A percentile compares a stretch with the other conserved stretches of the same genome.
phyloP scores from a whole-genome alignment of 2,113 vertebrate genomes.

The Suncus etruscus region DNA sequence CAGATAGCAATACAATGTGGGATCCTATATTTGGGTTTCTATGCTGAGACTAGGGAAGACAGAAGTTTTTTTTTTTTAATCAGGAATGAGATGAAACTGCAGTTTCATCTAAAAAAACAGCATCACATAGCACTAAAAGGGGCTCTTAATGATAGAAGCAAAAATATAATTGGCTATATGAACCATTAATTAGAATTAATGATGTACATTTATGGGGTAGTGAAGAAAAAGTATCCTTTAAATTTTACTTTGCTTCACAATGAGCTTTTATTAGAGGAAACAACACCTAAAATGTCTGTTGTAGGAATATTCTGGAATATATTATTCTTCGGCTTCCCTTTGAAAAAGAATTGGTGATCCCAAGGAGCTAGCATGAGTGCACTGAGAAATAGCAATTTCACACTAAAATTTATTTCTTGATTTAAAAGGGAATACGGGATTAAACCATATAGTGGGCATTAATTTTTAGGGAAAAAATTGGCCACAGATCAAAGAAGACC shows the following conservation, averaged over 20 bases:
- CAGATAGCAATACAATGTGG: not conserved
- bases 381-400: constrained; percentile 80
- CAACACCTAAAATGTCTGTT: constrained; percentile 14
- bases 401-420: constrained; percentile 44
- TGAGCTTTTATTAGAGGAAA: not conserved
- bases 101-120: not conserved
- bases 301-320: constrained; percentile 65
- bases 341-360: constrained; percentile 60
- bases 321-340: constrained; percentile 59
- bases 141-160: not conserved
- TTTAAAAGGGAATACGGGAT: constrained; percentile 64
- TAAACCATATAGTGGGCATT: constrained; percentile 64
- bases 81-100: not conserved
- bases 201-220: rapidly evolving
- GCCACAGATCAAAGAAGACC: constrained; percentile 66
- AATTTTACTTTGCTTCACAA: not conserved
- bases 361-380: constrained; percentile 58
- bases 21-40: not conserved
- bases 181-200: not conserved
- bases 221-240: not conserved
- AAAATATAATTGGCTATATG: not conserved
- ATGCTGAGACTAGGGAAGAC: not conserved
- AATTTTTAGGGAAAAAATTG: constrained; percentile 64
- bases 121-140: rapidly evolving
- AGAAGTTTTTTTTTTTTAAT: not conserved